Conservation (phyloP, 2,888 invertebrate genomes). For the Atherix ibis region DNA sequence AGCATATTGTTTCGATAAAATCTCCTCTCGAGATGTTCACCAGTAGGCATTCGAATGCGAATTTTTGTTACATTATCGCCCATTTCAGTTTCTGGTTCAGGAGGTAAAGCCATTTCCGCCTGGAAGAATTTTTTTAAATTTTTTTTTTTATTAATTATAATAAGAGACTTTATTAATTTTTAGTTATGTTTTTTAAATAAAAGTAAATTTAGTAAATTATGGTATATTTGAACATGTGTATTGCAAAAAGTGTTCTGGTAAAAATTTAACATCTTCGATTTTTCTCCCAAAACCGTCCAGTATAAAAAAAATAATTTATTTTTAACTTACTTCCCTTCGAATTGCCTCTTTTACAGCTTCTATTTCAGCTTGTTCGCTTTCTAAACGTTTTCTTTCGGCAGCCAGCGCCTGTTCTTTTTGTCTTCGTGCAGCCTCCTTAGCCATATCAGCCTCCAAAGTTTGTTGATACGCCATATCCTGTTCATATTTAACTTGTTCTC, state of each 20-base stretch:
- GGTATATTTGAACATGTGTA: background rate
- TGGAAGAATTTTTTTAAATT: conserved; percentile 12
- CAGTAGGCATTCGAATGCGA: conserved; percentile 66
- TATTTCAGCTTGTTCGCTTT: conserved; percentile 51
- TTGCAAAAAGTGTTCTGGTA: background rate
- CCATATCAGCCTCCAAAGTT: conserved; percentile 61
- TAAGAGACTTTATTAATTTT: no score
- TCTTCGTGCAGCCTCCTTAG: conserved; percentile 73
- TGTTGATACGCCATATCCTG: conserved; percentile 88
- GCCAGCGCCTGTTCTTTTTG: conserved; percentile 50
- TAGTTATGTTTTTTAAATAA: background rate
- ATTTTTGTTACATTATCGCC: conserved; percentile 52
- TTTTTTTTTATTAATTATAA: background rate
- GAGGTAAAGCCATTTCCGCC: conserved; percentile 52
- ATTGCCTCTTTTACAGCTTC: conserved; percentile 60
- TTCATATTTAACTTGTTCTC: conserved; percentile 79
- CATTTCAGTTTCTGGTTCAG: conserved; percentile 46
- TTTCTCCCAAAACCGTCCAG: no score
- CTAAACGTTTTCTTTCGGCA: conserved; percentile 54
- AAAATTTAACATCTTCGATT: no score
- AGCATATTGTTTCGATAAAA: conserved; percentile 38
- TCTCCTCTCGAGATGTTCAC: conserved; percentile 58
- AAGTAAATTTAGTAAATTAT: background rate
- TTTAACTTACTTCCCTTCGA: conserved; percentile 20
- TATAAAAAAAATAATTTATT: background rate